A percentile compares a stretch with the other conserved stretches of the same genome.
phyloP scores from a whole-genome alignment of 1,140 invertebrate species.

The Calliopsis andreniformis region DNA sequence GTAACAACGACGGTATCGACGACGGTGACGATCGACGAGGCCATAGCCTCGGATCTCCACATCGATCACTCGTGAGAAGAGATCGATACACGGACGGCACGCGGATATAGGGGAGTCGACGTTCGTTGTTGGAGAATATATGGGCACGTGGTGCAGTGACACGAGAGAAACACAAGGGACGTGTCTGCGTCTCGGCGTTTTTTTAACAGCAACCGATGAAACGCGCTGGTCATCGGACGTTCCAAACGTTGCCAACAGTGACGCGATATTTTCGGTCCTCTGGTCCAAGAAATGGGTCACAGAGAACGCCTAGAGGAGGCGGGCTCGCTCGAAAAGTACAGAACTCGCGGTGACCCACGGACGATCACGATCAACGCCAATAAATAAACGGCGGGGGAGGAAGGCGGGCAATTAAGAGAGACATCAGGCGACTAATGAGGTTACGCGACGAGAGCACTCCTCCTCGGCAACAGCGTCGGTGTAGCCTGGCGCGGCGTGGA shows the following conservation, averaged over 20 bases:
- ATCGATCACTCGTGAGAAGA: constrained; percentile 68
- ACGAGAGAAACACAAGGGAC: constrained; percentile 43
- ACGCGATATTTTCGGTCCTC: background rate
- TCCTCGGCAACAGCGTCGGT: constrained; percentile 47
- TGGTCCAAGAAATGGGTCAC: background rate
- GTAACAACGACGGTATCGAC: constrained; percentile 68
- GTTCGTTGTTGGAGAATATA: constrained; percentile 55
- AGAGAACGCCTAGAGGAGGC: background rate
- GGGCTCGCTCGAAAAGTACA: background rate
- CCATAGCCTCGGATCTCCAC: constrained; percentile 55
- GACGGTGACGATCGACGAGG: constrained; percentile 65
- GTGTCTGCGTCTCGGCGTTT: constrained; percentile 28
- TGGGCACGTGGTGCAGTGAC: constrained; percentile 43
- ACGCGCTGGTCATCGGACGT: constrained; percentile 29
- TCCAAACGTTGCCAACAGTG: background rate
- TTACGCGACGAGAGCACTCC: constrained; percentile 69
- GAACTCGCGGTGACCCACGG: background rate
- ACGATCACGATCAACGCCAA: constrained; percentile 70
- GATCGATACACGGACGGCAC: constrained; percentile 59
- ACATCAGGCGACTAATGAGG: constrained; percentile 79
- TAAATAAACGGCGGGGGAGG: constrained; percentile 70
- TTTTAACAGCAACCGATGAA: constrained; percentile 25
- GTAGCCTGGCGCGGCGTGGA: constrained; percentile 40
- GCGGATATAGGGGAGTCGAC: constrained; percentile 46
- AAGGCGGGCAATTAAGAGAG: constrained; percentile 77